Conservation (phyloP, 2,797 vertebrate genomes). For the Bradypus variegatus region DNA sequence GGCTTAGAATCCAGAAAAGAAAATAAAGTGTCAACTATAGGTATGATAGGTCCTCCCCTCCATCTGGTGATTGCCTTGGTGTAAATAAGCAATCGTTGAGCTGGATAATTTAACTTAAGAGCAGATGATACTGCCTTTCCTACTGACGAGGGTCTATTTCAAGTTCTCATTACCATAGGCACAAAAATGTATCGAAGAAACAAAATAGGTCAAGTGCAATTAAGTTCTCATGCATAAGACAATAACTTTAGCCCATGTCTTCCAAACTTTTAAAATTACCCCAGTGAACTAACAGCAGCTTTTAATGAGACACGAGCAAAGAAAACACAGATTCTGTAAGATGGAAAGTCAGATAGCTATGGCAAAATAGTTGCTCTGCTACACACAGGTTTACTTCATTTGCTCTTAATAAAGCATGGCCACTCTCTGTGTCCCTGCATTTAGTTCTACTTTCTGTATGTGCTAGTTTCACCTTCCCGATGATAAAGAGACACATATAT, state of each 20-base stretch:
- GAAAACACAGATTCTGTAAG: slow-evolving; percentile 42
- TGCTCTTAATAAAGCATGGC: slow-evolving; percentile 53
- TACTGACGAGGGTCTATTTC: slow-evolving; percentile 32
- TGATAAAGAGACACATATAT: slow-evolving; percentile 34
- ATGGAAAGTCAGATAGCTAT: slow-evolving; percentile 22
- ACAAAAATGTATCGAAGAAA: slow-evolving; percentile 18
- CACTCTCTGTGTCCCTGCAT: slow-evolving; percentile 7
- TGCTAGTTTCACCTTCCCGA: slow-evolving; percentile 52
- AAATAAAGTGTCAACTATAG: not conserved
- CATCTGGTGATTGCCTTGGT: slow-evolving; percentile 44
- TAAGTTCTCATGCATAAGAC: slow-evolving; percentile 18
- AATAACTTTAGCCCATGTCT: not conserved
- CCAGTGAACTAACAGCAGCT: slow-evolving; percentile 25
- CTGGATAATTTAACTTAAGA: slow-evolving; percentile 52
- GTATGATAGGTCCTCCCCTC: slow-evolving; percentile 38
- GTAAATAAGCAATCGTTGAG: slow-evolving; percentile 61
- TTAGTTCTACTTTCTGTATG: slow-evolving; percentile 44
- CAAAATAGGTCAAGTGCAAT: slow-evolving; percentile 38
- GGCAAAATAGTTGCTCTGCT: slow-evolving; percentile 36
- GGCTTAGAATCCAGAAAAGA: slow-evolving; percentile 31
- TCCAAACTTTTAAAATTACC: slow-evolving; percentile 9
- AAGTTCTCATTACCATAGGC: slow-evolving; percentile 40
- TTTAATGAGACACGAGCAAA: slow-evolving; percentile 48
- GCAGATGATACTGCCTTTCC: slow-evolving; percentile 51
- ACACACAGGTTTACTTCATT: slow-evolving; percentile 24